Conservation (phyloP, 1,140 invertebrate species). For the Medauroidea extradentata region DNA sequence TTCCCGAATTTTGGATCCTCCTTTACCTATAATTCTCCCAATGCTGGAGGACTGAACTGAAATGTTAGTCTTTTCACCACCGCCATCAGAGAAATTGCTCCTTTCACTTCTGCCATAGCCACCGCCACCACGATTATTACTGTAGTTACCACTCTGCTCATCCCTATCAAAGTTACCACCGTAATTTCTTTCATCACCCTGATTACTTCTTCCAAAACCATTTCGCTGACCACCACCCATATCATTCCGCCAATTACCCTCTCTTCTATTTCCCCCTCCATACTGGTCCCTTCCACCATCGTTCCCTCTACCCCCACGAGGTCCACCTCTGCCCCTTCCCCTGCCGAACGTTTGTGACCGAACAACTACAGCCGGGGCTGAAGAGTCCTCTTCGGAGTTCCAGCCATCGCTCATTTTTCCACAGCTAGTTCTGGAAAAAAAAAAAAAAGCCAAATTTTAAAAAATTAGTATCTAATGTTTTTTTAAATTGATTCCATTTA, state of each 20-base stretch:
- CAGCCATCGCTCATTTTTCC: slow-evolving; percentile 12
- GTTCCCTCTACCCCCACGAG: neutral
- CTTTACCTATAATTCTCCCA: slow-evolving; percentile 55
- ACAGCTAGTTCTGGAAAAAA: too few species aligned
- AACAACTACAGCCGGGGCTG: neutral
- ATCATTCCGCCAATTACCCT: slow-evolving; percentile 1
- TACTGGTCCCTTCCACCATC: neutral
- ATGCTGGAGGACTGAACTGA: slow-evolving; percentile 34
- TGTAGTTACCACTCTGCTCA: neutral
- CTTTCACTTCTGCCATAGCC: neutral
- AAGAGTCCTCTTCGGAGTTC: slow-evolving; percentile 6
- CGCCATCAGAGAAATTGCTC: neutral
- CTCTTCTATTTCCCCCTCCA: neutral
- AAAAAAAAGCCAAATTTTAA: too few species aligned
- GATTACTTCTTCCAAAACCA: slow-evolving; percentile 1
- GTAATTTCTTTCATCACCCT: neutral
- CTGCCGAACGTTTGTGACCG: slow-evolving; percentile 3
- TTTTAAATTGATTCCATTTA: too few species aligned
- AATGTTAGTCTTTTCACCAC: slow-evolving; percentile 4
- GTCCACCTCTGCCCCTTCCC: neutral
- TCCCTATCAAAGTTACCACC: neutral
- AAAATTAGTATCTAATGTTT: too few species aligned
- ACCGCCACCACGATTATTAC: slow-evolving; percentile 1
- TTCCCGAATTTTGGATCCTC: slow-evolving; percentile 70
- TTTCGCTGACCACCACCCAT: slow-evolving; percentile 4